A percentile compares a stretch with the other conserved stretches of the same genome.
Conservation (phyloP, 92 coral and sea anemone genomes). For the Porites evermanni region DNA sequence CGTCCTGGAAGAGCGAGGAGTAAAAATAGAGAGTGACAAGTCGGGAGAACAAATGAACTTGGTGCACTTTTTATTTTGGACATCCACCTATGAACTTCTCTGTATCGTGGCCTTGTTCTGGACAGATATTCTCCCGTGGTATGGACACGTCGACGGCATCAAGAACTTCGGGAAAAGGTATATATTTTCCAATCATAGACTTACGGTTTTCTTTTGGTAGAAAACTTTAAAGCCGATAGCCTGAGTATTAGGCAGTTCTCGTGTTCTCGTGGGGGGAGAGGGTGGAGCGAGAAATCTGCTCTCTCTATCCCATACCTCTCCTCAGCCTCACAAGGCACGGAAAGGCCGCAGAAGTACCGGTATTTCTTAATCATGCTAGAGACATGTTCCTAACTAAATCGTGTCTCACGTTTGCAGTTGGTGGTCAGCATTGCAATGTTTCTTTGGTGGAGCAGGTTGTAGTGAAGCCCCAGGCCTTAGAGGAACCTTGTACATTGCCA, state of each 20-base stretch:
- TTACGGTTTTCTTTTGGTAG: background rate
- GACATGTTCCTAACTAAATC: too few relatives aligned
- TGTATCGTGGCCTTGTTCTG: constrained; percentile 72
- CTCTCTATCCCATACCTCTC: too few relatives aligned
- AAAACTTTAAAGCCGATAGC: too few relatives aligned
- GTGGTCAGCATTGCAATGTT: constrained; percentile 86
- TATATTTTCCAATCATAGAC: constrained; percentile 3
- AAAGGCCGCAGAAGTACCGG: too few relatives aligned
- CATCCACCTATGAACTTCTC: constrained; percentile 80
- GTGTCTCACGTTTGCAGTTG: constrained; percentile 55
- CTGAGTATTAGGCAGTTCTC: too few relatives aligned
- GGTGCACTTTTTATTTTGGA: constrained; percentile 86
- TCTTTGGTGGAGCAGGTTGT: constrained; percentile 87
- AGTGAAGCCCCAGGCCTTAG: constrained; percentile 62
- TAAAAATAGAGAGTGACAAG: constrained; percentile 65
- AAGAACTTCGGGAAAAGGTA: constrained; percentile 83
- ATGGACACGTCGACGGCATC: constrained; percentile 78
- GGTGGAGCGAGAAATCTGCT: too few relatives aligned
- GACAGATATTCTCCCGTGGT: constrained; percentile 87
- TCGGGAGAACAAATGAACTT: constrained; percentile 73
- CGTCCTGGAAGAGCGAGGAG: constrained; percentile 81
- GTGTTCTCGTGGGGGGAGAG: too few relatives aligned
- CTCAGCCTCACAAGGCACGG: too few relatives aligned
- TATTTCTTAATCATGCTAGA: background rate
- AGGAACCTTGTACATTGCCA: constrained; percentile 77